Evolutionary conservation across 2,113 vertebrate species (phyloP).

Genomic region (Alligator mississippiensis): DNA sequence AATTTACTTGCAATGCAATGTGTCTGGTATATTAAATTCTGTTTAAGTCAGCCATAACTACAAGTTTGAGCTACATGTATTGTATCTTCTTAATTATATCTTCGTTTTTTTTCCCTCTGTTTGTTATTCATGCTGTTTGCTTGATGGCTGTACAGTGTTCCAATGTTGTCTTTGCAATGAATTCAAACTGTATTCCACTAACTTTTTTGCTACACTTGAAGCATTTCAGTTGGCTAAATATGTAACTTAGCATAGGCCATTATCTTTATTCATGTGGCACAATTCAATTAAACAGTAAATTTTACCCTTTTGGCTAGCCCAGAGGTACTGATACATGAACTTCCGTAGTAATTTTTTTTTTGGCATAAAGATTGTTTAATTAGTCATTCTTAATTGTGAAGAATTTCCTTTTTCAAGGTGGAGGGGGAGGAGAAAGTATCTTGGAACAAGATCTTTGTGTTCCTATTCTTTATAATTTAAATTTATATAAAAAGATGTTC

Average conservation of each 20-base stretch:
- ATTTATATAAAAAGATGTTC: slow-evolving; percentile 41
- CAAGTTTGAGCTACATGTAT: slow-evolving; percentile 54
- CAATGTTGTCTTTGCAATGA: slow-evolving; percentile 23
- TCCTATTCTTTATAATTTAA: slow-evolving; percentile 48
- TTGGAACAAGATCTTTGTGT: slow-evolving; percentile 32
- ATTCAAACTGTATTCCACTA: slow-evolving; percentile 7
- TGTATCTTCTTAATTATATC: slow-evolving; percentile 32
- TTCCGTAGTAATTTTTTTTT: neutral
- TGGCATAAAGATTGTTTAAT: slow-evolving; percentile 39
- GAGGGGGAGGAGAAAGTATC: neutral
- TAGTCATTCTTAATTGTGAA: slow-evolving; percentile 50
- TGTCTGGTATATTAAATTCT: slow-evolving; percentile 67
- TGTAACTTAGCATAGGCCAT: neutral
- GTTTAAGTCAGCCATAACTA: slow-evolving; percentile 58
- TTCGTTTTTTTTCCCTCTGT: neutral
- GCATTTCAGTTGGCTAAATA: slow-evolving; percentile 33
- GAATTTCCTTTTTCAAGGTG: slow-evolving; percentile 17
- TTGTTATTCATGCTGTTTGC: slow-evolving; percentile 35
- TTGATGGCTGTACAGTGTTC: neutral
- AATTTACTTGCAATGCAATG: slow-evolving; percentile 57
- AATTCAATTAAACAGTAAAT: slow-evolving; percentile 40
- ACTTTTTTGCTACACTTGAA: neutral
- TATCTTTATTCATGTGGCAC: slow-evolving; percentile 21
- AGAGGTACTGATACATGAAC: slow-evolving; percentile 21
- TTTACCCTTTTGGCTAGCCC: slow-evolving; percentile 16